Conservation (phyloP, 92 coral and sea anemone genomes). For the Blastomussa wellsi region DNA sequence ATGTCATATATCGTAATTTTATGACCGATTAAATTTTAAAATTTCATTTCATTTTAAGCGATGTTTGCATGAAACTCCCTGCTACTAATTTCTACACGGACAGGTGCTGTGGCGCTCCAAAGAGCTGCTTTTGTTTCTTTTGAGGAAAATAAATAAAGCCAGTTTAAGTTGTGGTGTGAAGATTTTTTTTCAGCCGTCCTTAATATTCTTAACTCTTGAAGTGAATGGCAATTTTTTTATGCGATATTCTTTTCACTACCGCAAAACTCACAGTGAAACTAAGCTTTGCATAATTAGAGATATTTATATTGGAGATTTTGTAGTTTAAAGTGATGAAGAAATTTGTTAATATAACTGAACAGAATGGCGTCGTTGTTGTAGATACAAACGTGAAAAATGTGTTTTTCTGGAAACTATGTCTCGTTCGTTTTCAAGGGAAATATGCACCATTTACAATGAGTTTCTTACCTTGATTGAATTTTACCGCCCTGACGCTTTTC, state of each 20-base stretch:
- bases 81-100: background rate
- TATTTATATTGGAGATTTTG: background rate
- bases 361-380: background rate
- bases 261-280: background rate
- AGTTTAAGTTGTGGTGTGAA: background rate
- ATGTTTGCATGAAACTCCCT: background rate
- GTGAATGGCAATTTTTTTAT: background rate
- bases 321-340: background rate
- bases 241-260: background rate
- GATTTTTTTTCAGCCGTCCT: background rate
- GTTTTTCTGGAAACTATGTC: background rate
- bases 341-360: background rate
- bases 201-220: background rate
- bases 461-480: background rate
- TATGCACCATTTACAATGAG: background rate
- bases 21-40: slow-evolving; percentile 18
- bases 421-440: background rate
- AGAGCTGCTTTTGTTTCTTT: background rate
- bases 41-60: slow-evolving; percentile 3
- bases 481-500: background rate
- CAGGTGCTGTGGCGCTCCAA: background rate
- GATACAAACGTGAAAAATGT: background rate
- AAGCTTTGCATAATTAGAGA: background rate
- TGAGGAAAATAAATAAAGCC: background rate
- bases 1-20: background rate